A percentile compares a stretch with the other conserved stretches of the same genome.
Conservation (phyloP, 53 echinoderm and acorn worm species). For the Mesocentrotus franciscanus region DNA sequence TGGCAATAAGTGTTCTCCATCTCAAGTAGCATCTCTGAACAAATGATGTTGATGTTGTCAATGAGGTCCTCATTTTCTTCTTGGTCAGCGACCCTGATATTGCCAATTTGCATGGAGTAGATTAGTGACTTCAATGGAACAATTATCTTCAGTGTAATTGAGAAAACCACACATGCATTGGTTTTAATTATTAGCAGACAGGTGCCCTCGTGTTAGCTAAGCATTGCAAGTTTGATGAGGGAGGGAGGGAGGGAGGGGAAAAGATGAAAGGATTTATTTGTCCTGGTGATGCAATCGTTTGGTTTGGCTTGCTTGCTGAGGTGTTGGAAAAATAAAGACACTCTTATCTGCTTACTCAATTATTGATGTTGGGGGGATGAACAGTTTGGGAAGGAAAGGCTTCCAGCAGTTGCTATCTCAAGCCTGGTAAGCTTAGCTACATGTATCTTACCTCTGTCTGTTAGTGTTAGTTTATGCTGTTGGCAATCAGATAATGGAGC, state of each 20-base stretch:
- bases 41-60: not conserved
- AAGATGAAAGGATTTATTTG: conserved; percentile 33
- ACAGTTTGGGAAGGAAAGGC: conserved; percentile 29
- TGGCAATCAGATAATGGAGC: not conserved
- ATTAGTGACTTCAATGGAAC: conserved; percentile 33
- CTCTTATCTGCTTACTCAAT: conserved; percentile 39
- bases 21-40: not conserved
- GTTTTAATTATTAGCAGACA: not conserved
- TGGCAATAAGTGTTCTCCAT: not conserved
- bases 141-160: conserved; percentile 22
- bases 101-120: not conserved
- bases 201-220: not conserved
- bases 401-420: not conserved
- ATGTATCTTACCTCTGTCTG: not conserved
- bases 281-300: conserved; percentile 25
- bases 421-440: not conserved
- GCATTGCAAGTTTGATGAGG: not conserved
- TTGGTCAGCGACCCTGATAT: not conserved
- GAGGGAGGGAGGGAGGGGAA: not conserved
- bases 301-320: conserved; percentile 19
- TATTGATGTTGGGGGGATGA: conserved; percentile 17
- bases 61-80: not conserved
- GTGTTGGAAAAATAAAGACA: conserved; percentile 43
- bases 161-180: conserved; percentile 40
- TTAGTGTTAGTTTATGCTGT: conserved; percentile 42